Evolutionary conservation across 1,140 invertebrate genomes (phyloP), one percentile per base, ranked within the genome.

Genomic region (Aphaenogaster rudis): DNA sequence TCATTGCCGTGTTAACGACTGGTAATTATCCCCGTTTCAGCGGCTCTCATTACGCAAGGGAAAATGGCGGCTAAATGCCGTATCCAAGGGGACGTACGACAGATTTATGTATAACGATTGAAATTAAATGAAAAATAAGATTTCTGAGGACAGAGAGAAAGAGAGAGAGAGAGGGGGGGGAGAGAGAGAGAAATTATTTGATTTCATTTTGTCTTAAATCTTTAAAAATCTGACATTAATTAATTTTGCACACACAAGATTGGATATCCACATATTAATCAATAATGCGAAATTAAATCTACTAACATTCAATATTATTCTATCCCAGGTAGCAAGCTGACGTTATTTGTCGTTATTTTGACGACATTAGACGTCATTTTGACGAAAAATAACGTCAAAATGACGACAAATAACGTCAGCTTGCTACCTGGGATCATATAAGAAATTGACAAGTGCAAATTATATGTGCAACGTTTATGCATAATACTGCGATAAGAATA

Each of bases 1-100:
- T 59, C 15, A 7, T 72, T 48, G 48, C 45, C 42, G 54, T 15
- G 33, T 79, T 86, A 77, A 86, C 28, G 15, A 3, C n/a, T 66
- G 42, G 9, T 66, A 64, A 64, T 79, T 64, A 64, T 63, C n/a
- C 17, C 8, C 13, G 13, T 54, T 28, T 82, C 15, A 84, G 13
- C 15, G 28, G 15, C 9, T 57, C 21, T 45, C 50, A 15, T 59
- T n/a, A 82, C 15, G 15, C 52, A 13, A 80, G 17, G 13, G 9
- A 45, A 17, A 82, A 54, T 52, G 28, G 4, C 8, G 7, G 54
- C 39, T 67, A 63, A 36, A 63, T 48, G 17, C 50, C 42, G 7
- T 17, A 45, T 74, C 13, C 7, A n/a, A 54, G 45, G 5, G 33
- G 13, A 45, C 21, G 17, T 42, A 33, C 33, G 9, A 28, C 67